These are phyloP conservation scores for Spheniscus mendiculus DNA, from an alignment of 2,113 vertebrate species.

Conservation along the genomic window DNA sequence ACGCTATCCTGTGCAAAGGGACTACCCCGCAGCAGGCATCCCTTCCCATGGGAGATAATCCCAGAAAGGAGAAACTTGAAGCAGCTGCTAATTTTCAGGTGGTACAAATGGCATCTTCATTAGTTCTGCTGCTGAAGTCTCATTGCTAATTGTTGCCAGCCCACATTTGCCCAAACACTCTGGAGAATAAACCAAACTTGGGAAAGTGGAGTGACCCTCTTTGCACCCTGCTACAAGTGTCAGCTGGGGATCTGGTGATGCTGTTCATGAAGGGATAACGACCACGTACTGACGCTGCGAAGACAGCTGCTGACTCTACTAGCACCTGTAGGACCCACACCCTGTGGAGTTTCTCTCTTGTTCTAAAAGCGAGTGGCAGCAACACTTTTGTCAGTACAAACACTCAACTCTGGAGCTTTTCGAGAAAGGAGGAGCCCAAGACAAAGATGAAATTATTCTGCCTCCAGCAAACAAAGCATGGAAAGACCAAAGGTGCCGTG, in stretches of 20 bases:
- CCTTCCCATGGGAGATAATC: background rate
- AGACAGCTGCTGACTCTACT: background rate
- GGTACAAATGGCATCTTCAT: background rate
- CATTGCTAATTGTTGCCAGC: background rate
- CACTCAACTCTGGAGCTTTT: background rate
- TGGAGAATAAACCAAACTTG: background rate
- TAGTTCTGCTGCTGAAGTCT: background rate
- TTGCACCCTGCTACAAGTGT: accelerated
- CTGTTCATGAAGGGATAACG: accelerated
- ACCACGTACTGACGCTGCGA: accelerated
- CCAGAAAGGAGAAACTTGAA: background rate
- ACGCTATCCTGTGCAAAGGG: background rate
- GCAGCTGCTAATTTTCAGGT: background rate
- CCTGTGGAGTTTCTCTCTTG: accelerated
- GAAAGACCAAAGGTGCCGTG: accelerated
- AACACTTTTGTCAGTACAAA: background rate
- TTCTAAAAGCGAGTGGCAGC: background rate
- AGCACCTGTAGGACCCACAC: background rate
- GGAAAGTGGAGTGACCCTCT: background rate
- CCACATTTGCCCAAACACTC: background rate
- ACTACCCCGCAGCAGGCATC: accelerated
- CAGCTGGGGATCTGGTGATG: background rate
- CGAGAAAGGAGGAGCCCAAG: background rate
- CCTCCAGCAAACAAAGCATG: background rate
- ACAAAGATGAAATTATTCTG: background rate